phyloP scores from a whole-genome alignment of 2,797 vertebrate species.

The Rhinoraja longicauda region DNA sequence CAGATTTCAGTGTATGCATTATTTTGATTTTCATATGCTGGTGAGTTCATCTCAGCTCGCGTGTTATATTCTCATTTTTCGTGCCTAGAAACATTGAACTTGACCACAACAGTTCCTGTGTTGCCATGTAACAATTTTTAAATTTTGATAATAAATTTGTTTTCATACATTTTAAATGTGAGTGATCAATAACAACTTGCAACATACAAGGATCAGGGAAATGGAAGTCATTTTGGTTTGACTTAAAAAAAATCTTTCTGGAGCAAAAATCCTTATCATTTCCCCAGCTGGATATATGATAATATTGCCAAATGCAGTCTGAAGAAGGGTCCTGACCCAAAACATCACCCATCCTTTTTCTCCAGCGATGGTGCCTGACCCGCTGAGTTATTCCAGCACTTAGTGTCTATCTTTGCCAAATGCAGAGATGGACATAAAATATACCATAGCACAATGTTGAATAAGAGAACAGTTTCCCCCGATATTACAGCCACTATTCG shows the following conservation, averaged over 20 bases:
- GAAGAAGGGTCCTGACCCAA: no score
- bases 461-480: not conserved
- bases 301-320: not conserved
- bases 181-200: not conserved
- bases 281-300: not conserved
- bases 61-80: not conserved
- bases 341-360: no score
- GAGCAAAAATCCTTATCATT: not conserved
- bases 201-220: constrained; percentile 8
- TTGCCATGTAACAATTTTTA: not conserved
- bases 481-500: not conserved
- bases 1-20: no score
- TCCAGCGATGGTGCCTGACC: no score
- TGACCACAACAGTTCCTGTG: not conserved
- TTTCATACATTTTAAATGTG: not conserved
- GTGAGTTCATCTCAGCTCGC: not conserved
- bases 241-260: not conserved
- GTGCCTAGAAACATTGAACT: not conserved
- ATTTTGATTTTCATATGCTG: no score
- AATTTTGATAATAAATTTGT: constrained; percentile 5
- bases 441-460: not conserved
- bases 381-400: no score
- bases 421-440: not conserved
- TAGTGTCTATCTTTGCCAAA: not conserved
- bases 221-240: constrained; percentile 1